Evolutionary conservation across 2,113 vertebrate species (phyloP).

Genomic region (Cisticola juncidis): DNA sequence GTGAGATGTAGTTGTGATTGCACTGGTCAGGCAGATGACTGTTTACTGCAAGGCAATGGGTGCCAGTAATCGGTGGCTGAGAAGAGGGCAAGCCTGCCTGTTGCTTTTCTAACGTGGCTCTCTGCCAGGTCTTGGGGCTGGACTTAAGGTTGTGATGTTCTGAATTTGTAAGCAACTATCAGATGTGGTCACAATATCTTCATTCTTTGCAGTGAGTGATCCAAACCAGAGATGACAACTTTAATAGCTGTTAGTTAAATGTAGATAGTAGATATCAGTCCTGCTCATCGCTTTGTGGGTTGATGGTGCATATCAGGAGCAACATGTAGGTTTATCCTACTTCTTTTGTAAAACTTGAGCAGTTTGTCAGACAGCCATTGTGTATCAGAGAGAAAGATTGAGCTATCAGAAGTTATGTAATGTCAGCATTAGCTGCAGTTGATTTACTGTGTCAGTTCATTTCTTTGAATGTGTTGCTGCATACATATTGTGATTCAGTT

Average conservation of each 20-base stretch:
- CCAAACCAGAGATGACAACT: neutral
- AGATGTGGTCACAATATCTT: neutral
- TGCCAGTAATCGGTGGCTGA: neutral
- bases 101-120: neutral
- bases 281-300: neutral
- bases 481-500: neutral
- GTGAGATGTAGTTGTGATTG: neutral
- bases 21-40: neutral
- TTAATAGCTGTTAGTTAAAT: conserved; percentile 31
- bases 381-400: conserved; percentile 16
- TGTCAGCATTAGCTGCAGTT: neutral
- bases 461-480: neutral
- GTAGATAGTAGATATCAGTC: neutral
- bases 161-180: neutral
- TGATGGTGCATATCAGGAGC: conserved; percentile 3
- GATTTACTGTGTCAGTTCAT: neutral
- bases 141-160: neutral
- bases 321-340: neutral
- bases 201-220: neutral
- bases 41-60: neutral
- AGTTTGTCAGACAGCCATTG: conserved; percentile 11
- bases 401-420: conserved; percentile 9
- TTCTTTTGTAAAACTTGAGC: conserved; percentile 23
- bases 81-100: neutral
- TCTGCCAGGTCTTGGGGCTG: neutral